Evolutionary conservation across 2,797 vertebrate genomes (phyloP).

Genomic region (Gallirallus australis): DNA sequence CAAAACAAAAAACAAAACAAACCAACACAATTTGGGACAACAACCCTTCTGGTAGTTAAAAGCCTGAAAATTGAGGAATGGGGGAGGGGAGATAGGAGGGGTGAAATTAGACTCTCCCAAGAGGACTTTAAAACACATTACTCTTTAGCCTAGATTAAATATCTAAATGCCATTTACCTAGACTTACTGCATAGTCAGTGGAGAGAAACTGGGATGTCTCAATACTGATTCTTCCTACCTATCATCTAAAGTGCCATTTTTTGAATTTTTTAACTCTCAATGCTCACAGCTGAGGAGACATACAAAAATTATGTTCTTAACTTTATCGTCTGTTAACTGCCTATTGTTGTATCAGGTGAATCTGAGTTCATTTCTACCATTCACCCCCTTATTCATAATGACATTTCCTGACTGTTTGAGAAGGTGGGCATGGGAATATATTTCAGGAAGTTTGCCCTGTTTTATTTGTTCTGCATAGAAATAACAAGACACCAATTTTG

Average conservation of each 20-base stretch:
- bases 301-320: not conserved
- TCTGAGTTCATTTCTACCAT: not conserved
- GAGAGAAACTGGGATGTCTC: not conserved
- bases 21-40: not conserved
- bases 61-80: not conserved
- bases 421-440: not conserved
- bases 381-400: not conserved
- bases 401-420: not conserved
- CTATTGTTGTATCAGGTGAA: not conserved
- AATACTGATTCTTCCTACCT: not conserved
- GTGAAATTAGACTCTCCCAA: not conserved
- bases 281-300: not conserved
- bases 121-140: not conserved
- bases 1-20: no score
- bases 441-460: not conserved
- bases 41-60: not conserved
- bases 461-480: not conserved
- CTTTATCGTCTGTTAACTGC: not conserved
- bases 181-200: not conserved
- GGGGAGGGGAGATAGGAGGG: no score
- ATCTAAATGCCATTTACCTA: not conserved
- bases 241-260: not conserved
- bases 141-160: not conserved
- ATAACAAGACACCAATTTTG: accelerated
- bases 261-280: not conserved